phyloP scores from a whole-genome alignment of 1,140 invertebrate species.

The Caerostris darwini region DNA sequence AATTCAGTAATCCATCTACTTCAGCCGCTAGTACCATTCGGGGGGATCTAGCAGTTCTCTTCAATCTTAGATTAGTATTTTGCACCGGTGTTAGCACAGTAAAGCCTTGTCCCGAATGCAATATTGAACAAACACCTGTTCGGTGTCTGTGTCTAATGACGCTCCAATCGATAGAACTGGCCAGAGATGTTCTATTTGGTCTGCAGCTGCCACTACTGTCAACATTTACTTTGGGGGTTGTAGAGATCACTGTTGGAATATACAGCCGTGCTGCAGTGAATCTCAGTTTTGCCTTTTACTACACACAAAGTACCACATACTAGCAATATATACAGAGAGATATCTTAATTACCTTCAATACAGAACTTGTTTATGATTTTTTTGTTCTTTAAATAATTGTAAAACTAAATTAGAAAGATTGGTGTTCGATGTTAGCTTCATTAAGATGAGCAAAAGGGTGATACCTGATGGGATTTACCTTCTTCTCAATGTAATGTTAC shows the following conservation, averaged over 20 bases:
- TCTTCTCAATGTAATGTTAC: no score
- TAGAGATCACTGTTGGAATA: neutral
- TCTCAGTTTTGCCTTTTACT: neutral
- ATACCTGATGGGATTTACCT: no score
- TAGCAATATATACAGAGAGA: neutral
- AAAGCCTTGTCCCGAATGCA: conserved; percentile 20
- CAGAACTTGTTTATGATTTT: neutral
- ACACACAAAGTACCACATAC: neutral
- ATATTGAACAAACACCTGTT: conserved; percentile 53
- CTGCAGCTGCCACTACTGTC: conserved; percentile 34
- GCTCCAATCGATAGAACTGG: conserved; percentile 41
- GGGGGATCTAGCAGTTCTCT: conserved; percentile 7
- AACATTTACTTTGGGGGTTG: conserved; percentile 20
- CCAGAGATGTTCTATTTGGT: conserved; percentile 17
- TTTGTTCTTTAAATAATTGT: neutral
- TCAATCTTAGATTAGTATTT: conserved; percentile 60
- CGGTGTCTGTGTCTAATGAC: conserved; percentile 44
- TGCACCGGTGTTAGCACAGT: conserved; percentile 22
- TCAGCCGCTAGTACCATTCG: neutral
- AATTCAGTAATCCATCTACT: conserved; percentile 52
- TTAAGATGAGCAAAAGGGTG: no score
- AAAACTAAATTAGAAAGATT: neutral
- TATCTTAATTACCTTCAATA: neutral
- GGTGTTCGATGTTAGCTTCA: no score
- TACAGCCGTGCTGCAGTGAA: neutral